Conservation (phyloP, 2,888 invertebrate genomes). For the Allacma fusca region DNA sequence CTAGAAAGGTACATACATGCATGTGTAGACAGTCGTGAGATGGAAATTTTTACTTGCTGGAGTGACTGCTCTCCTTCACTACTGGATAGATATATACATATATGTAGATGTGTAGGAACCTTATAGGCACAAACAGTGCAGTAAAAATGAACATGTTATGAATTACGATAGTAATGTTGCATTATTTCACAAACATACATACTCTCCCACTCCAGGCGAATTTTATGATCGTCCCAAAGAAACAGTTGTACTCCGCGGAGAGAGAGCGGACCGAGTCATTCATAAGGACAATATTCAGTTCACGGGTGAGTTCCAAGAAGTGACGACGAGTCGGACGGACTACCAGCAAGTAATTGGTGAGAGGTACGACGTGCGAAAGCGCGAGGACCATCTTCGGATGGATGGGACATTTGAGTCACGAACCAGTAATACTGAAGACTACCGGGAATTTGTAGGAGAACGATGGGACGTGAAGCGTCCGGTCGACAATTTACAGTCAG, state of each 20-base stretch:
- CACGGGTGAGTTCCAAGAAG: slow-evolving; percentile 69
- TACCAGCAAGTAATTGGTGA: slow-evolving; percentile 66
- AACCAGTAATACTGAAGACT: slow-evolving; percentile 58
- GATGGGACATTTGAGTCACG: slow-evolving; percentile 67
- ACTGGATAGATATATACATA: too few species aligned
- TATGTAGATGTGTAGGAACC: too few species aligned
- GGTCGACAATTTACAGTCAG: slow-evolving; percentile 65
- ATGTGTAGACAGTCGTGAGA: too few species aligned
- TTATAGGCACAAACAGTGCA: not conserved
- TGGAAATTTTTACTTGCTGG: too few species aligned
- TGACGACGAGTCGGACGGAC: slow-evolving; percentile 60
- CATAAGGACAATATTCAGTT: slow-evolving; percentile 69
- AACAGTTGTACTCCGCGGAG: slow-evolving; percentile 59
- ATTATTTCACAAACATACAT: not conserved
- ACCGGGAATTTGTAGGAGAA: slow-evolving; percentile 59
- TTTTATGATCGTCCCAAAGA: slow-evolving; percentile 46
- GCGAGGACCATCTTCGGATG: slow-evolving; percentile 64
- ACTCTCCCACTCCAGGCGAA: slow-evolving; percentile 38
- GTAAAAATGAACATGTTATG: not conserved
- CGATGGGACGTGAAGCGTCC: slow-evolving; percentile 49
- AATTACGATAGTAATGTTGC: not conserved
- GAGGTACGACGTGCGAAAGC: slow-evolving; percentile 68
- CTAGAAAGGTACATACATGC: too few species aligned
- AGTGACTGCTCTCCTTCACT: too few species aligned
- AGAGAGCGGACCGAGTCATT: slow-evolving; percentile 63